Percentiles rank a stretch among this genome's conserved stretches.
phyloP scores from a whole-genome alignment of 2,113 vertebrate species.

The Arenaria interpres region DNA sequence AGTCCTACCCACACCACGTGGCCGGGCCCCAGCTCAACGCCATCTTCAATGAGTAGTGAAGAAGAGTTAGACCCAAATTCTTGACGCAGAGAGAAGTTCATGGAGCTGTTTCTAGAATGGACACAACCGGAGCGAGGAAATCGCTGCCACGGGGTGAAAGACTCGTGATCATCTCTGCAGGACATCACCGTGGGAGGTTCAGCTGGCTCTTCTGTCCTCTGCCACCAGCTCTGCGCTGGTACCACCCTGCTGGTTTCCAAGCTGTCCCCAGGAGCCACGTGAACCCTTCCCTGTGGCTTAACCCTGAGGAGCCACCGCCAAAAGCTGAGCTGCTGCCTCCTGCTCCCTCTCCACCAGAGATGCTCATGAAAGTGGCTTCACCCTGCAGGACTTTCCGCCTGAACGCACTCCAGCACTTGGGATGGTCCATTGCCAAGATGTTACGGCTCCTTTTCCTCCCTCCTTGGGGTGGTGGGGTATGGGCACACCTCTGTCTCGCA shows the following conservation, averaged over 20 bases:
- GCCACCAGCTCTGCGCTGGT: background rate
- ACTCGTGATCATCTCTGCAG: background rate
- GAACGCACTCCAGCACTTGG: background rate
- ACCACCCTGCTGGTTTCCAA: background rate
- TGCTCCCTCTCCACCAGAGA: background rate
- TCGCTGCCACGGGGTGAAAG: background rate
- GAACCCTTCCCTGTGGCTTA: background rate
- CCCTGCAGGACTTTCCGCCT: background rate
- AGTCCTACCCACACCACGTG: constrained; percentile 83
- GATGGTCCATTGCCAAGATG: accelerated
- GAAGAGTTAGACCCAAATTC: background rate
- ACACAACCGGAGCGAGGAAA: background rate
- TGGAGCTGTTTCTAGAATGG: background rate
- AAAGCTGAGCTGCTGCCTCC: background rate
- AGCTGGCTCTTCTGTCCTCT: background rate
- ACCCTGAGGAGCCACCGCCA: accelerated
- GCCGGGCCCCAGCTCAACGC: constrained; percentile 82
- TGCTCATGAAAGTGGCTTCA: background rate
- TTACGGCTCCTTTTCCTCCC: background rate
- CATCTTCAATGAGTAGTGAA: constrained; percentile 85
- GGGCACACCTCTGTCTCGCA: background rate
- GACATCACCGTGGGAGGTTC: background rate
- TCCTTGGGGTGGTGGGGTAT: background rate
- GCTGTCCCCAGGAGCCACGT: background rate
- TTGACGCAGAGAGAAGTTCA: background rate